Conservation (phyloP, 1,140 invertebrate species). For the Lasioglossum albipes region DNA sequence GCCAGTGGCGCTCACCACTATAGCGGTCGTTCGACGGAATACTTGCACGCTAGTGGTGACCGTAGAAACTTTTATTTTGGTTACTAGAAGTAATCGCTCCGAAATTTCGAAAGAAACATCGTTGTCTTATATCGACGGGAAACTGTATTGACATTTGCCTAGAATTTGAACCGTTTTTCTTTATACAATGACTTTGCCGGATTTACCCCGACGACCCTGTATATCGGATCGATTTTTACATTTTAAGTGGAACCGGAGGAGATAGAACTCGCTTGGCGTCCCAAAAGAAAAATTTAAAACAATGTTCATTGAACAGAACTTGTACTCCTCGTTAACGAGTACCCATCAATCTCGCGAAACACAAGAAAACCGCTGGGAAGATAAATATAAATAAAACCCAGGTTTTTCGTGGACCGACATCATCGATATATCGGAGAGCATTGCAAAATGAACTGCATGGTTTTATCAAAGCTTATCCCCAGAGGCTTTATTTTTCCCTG, state of each 20-base stretch:
- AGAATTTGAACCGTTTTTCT: too few species aligned
- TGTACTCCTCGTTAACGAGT: neutral
- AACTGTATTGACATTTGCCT: too few species aligned
- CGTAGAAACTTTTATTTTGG: too few species aligned
- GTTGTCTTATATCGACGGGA: too few species aligned
- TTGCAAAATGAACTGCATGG: conserved; percentile 10
- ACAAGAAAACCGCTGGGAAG: neutral
- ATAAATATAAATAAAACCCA: conserved; percentile 29
- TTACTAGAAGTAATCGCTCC: too few species aligned
- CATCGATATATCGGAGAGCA: conserved; percentile 11
- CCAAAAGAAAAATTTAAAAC: neutral
- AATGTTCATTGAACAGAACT: neutral
- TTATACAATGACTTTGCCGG: too few species aligned
- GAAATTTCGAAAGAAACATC: too few species aligned
- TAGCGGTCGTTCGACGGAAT: too few species aligned
- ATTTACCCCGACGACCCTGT: too few species aligned
- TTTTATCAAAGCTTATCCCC: conserved; percentile 16
- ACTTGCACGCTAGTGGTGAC: too few species aligned
- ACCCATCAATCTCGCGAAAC: conserved; percentile 2
- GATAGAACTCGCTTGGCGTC: neutral
- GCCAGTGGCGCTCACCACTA: too few species aligned
- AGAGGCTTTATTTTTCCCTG: neutral
- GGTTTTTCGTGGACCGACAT: neutral
- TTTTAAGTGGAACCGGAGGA: neutral
- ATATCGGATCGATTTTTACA: neutral